Evolutionary conservation across 1,140 invertebrate species (phyloP), one percentile per base, ranked within the genome.

Genomic region (Hyphantria cunea): DNA sequence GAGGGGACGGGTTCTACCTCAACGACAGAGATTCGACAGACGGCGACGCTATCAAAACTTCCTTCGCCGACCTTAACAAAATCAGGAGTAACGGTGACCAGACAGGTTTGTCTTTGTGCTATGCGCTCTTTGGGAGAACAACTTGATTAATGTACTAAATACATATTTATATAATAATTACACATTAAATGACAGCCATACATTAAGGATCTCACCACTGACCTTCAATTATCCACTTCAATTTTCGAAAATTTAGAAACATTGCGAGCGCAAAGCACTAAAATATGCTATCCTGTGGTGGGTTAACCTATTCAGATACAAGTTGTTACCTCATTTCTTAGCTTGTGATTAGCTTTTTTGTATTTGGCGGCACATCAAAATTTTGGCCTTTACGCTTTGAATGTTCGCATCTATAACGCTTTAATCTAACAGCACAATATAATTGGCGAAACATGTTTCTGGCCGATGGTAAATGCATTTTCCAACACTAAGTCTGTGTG

Each of bases 51-150:
- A 92, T 91, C n/a, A 94, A 94, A 69, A 93, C 93, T 0, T 95
- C 94, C 84, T 96, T 96, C 85, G 94, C 95, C 6, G 94, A 95
- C 74, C 80, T 95, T 8, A 93, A 91, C 31, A 94, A 91, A 70
- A 92, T 92, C 66, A 92, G 89, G 78, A 91, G 80, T 80, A 82
- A 92, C 74, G 72, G 93, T 84, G 80, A 94, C 49, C 90, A 91
- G 72, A 62, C 76, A 82, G 87, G 89, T 91, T 66, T 65, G 77
- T 77, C 45, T 37, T 34, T 34, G 13, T 14, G 15, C n/a, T 47
- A 32, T 13, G 54, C 42, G 33, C 12, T 39, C 37, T 32, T 49
- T 37, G 47, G 45, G 34, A 59, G 8, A 49, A 49, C 45, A 41
- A 0, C 33, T 14, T 33, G 45, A 42, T 45, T n/a, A 6, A 31